Evolutionary conservation across 1,140 invertebrate species (phyloP).

Genomic region (Arion vulgaris): DNA sequence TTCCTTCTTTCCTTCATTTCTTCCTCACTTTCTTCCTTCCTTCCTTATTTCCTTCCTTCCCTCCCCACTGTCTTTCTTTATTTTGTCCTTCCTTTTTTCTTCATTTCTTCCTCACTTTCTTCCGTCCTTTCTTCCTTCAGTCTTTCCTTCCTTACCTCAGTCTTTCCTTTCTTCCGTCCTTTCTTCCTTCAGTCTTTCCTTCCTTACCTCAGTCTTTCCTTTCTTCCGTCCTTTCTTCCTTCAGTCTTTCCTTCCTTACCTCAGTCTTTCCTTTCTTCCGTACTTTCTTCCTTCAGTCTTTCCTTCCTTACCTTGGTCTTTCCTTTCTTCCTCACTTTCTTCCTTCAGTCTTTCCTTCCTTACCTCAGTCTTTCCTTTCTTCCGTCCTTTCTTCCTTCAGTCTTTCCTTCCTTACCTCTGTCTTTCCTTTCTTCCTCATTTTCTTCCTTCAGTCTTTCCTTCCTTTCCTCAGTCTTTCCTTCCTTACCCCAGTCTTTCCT

Average conservation of each 20-base stretch:
- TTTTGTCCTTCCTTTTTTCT: background rate
- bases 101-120: background rate
- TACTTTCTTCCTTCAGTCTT: too few species aligned
- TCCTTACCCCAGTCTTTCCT: too few species aligned
- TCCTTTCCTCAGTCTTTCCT: too few species aligned
- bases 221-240: background rate
- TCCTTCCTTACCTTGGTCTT: slow-evolving; percentile 17
- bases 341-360: too few species aligned
- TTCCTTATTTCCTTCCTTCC: background rate
- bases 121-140: background rate
- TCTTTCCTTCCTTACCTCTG: slow-evolving; percentile 23
- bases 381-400: background rate
- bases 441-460: too few species aligned
- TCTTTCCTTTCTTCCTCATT: too few species aligned
- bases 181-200: background rate
- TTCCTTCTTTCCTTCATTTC: too few species aligned
- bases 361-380: too few species aligned
- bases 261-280: background rate
- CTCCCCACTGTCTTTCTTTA: background rate
- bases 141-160: background rate
- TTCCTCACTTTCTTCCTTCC: too few species aligned
- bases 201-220: background rate
- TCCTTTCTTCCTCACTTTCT: background rate
- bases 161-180: background rate
- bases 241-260: background rate